These are phyloP conservation scores for Amblyjoppa proteus DNA, from an alignment of 2,888 invertebrate species.

Conservation along the genomic window DNA sequence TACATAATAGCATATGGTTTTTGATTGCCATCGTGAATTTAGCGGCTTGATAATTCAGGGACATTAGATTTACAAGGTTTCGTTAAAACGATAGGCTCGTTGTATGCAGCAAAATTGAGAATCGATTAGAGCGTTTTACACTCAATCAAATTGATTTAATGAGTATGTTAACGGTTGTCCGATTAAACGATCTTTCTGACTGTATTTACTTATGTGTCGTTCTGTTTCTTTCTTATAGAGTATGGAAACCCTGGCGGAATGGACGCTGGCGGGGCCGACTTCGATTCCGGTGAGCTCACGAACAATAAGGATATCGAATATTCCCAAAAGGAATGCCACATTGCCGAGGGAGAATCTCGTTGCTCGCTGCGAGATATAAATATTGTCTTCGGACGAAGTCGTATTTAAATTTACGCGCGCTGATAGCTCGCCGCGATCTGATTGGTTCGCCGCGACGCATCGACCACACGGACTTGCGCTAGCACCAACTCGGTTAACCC, in stretches of 20 bases:
- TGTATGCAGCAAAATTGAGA: background rate
- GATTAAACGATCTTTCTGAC: background rate
- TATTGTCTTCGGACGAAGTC: background rate
- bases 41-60: background rate
- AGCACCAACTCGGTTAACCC: constrained; percentile 33
- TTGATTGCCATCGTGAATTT: too few species aligned
- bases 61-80: background rate
- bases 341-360: constrained; percentile 12
- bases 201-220: constrained; percentile 10
- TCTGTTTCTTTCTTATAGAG: constrained; percentile 87
- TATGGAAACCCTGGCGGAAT: constrained; percentile 91
- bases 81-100: background rate
- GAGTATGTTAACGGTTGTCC: background rate
- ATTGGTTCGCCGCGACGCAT: constrained; percentile 37
- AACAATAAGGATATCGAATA: constrained; percentile 26
- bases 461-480: constrained; percentile 51
- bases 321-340: constrained; percentile 4
- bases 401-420: constrained; percentile 58
- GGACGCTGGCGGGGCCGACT: constrained; percentile 92
- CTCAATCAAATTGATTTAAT: background rate
- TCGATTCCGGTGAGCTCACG: constrained; percentile 90
- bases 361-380: background rate
- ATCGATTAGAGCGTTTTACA: background rate
- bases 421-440: background rate
- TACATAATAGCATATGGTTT: too few species aligned